A percentile compares a stretch with the other conserved stretches of the same genome.
These are phyloP conservation scores for Bolborhynchus lineola DNA, from an alignment of 2,113 vertebrate species.

Conservation along the genomic window DNA sequence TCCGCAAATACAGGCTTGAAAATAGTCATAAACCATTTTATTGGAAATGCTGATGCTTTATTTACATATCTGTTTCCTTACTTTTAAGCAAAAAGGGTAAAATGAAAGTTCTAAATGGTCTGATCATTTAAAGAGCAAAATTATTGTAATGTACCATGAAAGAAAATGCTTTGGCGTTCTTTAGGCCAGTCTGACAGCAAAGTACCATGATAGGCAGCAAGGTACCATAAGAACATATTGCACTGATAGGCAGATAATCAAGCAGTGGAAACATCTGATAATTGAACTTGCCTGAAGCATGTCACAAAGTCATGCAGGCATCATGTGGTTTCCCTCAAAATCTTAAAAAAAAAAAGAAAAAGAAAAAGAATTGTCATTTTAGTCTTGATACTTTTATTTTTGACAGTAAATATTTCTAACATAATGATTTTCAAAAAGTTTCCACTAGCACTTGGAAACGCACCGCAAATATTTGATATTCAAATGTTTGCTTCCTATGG, in stretches of 20 bases:
- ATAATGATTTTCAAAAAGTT: not conserved
- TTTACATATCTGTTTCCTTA: not conserved
- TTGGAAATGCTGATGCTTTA: not conserved
- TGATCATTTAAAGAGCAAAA: not conserved
- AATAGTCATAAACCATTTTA: not conserved
- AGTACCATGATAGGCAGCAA: not conserved
- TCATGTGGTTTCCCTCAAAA: not conserved
- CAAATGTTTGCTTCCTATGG: constrained; percentile 7
- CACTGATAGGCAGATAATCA: not conserved
- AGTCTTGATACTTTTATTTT: not conserved
- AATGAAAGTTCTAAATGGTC: not conserved
- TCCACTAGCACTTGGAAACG: not conserved
- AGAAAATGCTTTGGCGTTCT: not conserved
- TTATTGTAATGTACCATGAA: not conserved
- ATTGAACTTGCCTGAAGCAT: not conserved
- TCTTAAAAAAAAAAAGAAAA: not conserved
- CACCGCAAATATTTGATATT: not conserved
- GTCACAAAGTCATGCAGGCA: not conserved
- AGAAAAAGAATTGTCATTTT: not conserved
- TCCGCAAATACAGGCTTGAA: not conserved
- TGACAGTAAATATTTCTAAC: not conserved
- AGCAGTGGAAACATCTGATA: not conserved
- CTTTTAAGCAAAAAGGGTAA: not conserved
- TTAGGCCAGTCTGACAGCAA: not conserved
- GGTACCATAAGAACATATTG: not conserved